Percentiles rank a stretch among this genome's conserved stretches.
Conservation (phyloP, 2,888 invertebrate species). For the Clusia tigrina region DNA sequence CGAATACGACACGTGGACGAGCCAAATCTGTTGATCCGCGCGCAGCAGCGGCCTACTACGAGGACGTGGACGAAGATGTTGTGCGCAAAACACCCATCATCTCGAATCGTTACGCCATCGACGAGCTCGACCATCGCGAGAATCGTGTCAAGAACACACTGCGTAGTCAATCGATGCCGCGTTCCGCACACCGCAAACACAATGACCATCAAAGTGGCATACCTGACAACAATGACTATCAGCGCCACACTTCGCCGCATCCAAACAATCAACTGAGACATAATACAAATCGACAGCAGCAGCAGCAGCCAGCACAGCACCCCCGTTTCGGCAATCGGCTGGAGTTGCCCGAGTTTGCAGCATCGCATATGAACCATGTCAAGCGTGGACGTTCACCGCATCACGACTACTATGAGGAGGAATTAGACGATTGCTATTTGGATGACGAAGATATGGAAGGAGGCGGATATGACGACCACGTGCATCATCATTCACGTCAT, state of each 20-base stretch:
- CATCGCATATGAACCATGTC: slow-evolving; percentile 31
- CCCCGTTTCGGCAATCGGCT: slow-evolving; percentile 57
- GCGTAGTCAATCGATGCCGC: slow-evolving; percentile 61
- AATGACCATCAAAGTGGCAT: slow-evolving; percentile 27
- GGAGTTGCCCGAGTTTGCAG: slow-evolving; percentile 54
- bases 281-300: slow-evolving; percentile 43
- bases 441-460: slow-evolving; percentile 38
- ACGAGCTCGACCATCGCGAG: slow-evolving; percentile 54
- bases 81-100: slow-evolving; percentile 71
- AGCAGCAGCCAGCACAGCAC: slow-evolving; percentile 30
- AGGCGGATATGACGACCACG: slow-evolving; percentile 47
- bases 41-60: slow-evolving; percentile 45
- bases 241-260: slow-evolving; percentile 42
- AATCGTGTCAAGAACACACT: slow-evolving; percentile 37
- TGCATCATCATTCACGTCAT: slow-evolving; percentile 32
- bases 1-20: slow-evolving; percentile 38
- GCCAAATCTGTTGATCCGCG: slow-evolving; percentile 63
- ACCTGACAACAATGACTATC: slow-evolving; percentile 23
- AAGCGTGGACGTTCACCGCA: slow-evolving; percentile 47
- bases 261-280: slow-evolving; percentile 31
- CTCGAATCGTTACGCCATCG: slow-evolving; percentile 76
- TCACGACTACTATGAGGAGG: slow-evolving; percentile 56
- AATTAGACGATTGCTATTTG: slow-evolving; percentile 49
- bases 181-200: slow-evolving; percentile 48
- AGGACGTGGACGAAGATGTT: slow-evolving; percentile 57